Base-by-base conservation (phyloP, 2,113 vertebrate species). In the Numida meleagris region DNA sequence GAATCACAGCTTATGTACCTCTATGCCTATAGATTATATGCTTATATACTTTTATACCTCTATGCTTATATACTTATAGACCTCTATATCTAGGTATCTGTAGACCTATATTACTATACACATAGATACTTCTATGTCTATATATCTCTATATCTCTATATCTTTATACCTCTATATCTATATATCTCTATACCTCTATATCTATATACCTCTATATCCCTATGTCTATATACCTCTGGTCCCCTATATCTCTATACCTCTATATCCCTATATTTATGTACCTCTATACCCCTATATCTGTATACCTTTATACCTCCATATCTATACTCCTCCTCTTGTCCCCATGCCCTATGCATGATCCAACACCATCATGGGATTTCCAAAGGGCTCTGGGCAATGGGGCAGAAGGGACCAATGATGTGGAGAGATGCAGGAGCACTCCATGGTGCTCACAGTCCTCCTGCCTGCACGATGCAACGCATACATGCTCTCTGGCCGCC, bases 371-470 rank as follows among this genome's bases (percentile, higher is more conserved):
- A 0, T 0, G 36, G 36, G 2, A 18, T 10, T 31, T 84, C 55
- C 65, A 11, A 79, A 62, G 31, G n/a, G 68, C 48, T 71, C 50
- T 6, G 34, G 33, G 23, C 14, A n/a, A 29, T 58, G 4, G 66
- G 9, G 20, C 0, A 10, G 76, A 42, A 14, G 17, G 24, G 12
- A 3, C 0, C 1, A 1, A 6, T 1, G 38, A 58, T 16, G 27
- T 24, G 19, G 43, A 51, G 23, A 82, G 14, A 45, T 4, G 3
- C 4, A 10, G 81, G 45, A 72, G 34, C 38, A 77, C 63, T 67
- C 71, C 8, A 7, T 0, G 18, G 38, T 53, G 18, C 57, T 45
- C 9, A 0, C 2, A 34, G 33, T 51, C 82, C 46, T 85, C 36
- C 53, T 62, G 43, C 45, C 12, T 67, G 0, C 23, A 27, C 78